phyloP scores from a whole-genome alignment of 2,113 vertebrate species.

The Corydoras sp. region DNA sequence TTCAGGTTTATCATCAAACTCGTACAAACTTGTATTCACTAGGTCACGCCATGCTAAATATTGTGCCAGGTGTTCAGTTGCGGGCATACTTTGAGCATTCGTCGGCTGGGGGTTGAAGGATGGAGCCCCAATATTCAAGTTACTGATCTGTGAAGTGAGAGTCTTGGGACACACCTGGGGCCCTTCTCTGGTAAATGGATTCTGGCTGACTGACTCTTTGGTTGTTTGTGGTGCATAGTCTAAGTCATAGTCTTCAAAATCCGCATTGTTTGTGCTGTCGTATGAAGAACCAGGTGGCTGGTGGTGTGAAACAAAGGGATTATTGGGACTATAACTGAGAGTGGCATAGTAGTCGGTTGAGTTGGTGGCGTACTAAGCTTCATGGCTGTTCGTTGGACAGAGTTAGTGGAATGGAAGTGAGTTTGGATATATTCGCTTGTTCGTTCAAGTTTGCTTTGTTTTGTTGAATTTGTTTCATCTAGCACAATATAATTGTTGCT shows the following conservation, averaged over 20 bases:
- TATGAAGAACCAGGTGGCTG: background rate
- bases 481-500: background rate
- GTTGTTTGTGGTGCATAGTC: background rate
- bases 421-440: background rate
- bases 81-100: background rate
- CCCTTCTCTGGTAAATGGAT: too few species aligned
- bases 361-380: too few species aligned
- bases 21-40: background rate
- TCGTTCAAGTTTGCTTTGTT: background rate
- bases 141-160: too few species aligned
- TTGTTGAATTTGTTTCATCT: background rate
- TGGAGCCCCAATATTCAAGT: background rate
- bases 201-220: background rate
- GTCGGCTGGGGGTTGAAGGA: background rate
- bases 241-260: too few species aligned
- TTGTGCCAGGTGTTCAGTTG: background rate
- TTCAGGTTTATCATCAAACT: constrained; percentile 8
- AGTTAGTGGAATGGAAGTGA: background rate
- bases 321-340: background rate
- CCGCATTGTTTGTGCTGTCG: too few species aligned
- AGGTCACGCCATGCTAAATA: background rate
- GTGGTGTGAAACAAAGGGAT: too few species aligned
- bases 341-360: background rate
- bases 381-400: too few species aligned
- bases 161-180: too few species aligned